A percentile compares a stretch with the other conserved stretches of the same genome.
phyloP scores from a whole-genome alignment of 2,797 vertebrate species.

The Stomatorhinus walkeri region DNA sequence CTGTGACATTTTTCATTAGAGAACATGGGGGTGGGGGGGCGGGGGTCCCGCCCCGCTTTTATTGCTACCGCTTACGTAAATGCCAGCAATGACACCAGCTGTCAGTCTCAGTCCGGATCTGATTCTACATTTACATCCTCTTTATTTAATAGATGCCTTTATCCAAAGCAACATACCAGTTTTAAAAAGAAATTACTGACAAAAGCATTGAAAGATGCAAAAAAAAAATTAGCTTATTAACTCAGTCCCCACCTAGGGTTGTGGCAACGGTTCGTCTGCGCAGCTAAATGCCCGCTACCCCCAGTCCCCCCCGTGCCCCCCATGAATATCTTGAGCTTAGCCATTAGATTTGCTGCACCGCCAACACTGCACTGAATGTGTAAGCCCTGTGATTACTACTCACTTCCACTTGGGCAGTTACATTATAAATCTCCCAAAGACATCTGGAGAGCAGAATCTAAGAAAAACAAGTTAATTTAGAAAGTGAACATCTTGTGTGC shows the following conservation, averaged over 20 bases:
- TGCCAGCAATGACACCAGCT: not conserved
- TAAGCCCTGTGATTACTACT: not conserved
- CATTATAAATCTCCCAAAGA: conserved; percentile 6
- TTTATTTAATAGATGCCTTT: not conserved
- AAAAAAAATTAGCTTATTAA: not conserved
- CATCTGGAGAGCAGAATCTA: not conserved
- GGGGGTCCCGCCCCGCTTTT: not conserved
- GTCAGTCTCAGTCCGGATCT: not conserved
- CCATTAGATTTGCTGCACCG: not conserved
- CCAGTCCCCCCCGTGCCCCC: not conserved
- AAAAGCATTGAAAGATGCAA: not conserved
- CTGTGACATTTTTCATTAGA: conserved; percentile 10
- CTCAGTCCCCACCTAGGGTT: not conserved
- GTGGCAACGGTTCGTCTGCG: not conserved
- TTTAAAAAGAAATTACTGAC: not conserved
- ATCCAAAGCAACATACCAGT: not conserved
- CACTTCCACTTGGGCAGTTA: not conserved
- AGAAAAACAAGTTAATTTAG: not conserved
- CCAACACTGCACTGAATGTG: not conserved
- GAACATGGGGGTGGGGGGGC: not conserved
- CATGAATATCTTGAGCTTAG: not conserved
- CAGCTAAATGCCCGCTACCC: not conserved
- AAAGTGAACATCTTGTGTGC: not conserved
- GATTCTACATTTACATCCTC: not conserved
- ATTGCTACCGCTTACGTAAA: not conserved